phyloP scores from a whole-genome alignment of 2,797 vertebrate species.

The Muraenolepis orangiensis region DNA sequence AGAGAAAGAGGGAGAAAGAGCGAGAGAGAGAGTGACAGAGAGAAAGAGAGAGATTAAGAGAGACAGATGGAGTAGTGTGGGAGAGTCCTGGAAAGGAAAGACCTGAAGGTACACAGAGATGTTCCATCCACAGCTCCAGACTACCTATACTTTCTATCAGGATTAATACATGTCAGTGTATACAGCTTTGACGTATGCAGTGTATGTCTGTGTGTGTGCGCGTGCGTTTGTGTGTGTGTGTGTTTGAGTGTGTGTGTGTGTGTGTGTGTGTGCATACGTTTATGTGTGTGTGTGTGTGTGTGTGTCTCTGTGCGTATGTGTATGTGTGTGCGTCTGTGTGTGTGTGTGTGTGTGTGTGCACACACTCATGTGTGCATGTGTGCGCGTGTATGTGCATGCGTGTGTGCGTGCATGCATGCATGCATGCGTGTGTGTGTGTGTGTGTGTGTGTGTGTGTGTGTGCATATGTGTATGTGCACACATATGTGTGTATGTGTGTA shows the following conservation, averaged over 20 bases:
- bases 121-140: background rate
- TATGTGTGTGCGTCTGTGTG: background rate
- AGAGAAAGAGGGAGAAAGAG: no score
- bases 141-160: background rate
- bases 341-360: slow-evolving; percentile 4
- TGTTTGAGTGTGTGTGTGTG: background rate
- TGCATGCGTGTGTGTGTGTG: background rate
- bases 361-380: slow-evolving; percentile 7
- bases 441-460: background rate
- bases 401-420: no score
- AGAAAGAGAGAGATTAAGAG: no score
- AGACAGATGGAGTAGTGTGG: background rate
- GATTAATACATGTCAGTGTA: background rate
- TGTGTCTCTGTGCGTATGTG: background rate
- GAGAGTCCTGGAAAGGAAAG: background rate
- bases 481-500: background rate
- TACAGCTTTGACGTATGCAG: background rate
- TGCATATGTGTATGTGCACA: background rate
- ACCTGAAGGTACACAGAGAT: background rate
- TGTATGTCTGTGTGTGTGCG: background rate
- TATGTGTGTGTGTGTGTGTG: background rate
- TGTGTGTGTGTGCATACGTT: background rate
- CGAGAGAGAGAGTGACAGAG: no score
- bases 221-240: background rate
- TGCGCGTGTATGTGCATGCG: background rate